These are phyloP conservation scores for Caenorhabditis sulstoni DNA, from an alignment of 2,888 invertebrate species.

Conservation along the genomic window DNA sequence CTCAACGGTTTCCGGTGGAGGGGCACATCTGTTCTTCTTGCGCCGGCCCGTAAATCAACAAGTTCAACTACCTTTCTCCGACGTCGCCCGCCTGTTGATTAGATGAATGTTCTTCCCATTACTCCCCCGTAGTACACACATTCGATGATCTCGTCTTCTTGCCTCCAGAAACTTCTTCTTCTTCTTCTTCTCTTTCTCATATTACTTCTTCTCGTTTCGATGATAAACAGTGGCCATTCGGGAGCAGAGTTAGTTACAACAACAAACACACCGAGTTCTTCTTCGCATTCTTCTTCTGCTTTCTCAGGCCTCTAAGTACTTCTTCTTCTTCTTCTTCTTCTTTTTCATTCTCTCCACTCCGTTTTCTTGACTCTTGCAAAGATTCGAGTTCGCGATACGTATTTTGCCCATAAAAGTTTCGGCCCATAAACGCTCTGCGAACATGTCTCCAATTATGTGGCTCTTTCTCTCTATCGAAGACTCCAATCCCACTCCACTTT, in stretches of 20 bases:
- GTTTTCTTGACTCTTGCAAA: constrained; percentile 9
- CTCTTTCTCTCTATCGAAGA: constrained; percentile 42
- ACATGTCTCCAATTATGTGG: constrained; percentile 43
- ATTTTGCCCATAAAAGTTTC: constrained; percentile 18
- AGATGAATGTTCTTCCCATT: constrained; percentile 42
- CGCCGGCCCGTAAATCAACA: constrained; percentile 46
- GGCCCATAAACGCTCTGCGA: constrained; percentile 44
- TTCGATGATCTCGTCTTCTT: constrained; percentile 5
- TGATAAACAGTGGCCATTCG: constrained; percentile 31
- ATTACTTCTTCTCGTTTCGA: constrained; percentile 10
- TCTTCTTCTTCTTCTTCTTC: constrained; percentile 5
- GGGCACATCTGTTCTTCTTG: constrained; percentile 41
- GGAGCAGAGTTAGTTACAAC: constrained; percentile 14
- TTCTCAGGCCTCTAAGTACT: constrained; percentile 15
- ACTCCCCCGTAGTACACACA: constrained; percentile 8
- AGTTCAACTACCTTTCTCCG: constrained; percentile 51
- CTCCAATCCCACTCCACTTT: constrained; percentile 21
- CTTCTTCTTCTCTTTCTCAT: neutral
- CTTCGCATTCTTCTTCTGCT: neutral
- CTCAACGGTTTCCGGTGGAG: constrained; percentile 30
- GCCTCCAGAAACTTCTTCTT: neutral
- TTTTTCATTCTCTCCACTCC: constrained; percentile 6
- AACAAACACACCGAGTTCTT: constrained; percentile 20
- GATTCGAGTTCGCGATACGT: constrained; percentile 36
- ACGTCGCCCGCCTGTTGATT: constrained; percentile 37